These are phyloP conservation scores for Calliphora vicina DNA, from an alignment of 1,140 invertebrate genomes.

Conservation along the genomic window DNA sequence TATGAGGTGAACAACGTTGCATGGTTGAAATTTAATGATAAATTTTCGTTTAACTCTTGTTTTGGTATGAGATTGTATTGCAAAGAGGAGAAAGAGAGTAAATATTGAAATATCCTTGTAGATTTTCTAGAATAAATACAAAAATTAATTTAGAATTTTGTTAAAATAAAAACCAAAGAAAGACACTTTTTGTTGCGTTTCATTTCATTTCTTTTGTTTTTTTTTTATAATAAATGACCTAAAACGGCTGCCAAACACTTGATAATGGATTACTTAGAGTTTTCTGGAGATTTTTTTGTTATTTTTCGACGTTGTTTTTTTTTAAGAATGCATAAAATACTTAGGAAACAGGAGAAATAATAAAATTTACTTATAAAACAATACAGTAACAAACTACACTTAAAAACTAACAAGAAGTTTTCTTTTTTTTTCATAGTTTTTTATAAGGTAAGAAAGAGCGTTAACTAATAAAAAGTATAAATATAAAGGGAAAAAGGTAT, in stretches of 20 bases:
- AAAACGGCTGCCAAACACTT: conserved; percentile 21
- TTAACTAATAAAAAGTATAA: neutral
- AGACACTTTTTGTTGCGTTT: neutral
- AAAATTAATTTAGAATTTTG: conserved; percentile 31
- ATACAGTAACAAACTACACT: conserved; percentile 15
- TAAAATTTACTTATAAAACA: neutral
- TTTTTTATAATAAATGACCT: conserved; percentile 18
- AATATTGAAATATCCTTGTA: neutral
- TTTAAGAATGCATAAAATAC: neutral
- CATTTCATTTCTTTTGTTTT: neutral
- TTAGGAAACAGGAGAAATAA: neutral
- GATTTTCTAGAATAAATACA: neutral
- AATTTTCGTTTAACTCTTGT: too few relatives aligned
- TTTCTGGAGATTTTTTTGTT: neutral
- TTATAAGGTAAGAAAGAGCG: too few relatives aligned
- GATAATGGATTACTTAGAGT: neutral
- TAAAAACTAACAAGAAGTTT: neutral
- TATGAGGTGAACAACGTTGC: neutral
- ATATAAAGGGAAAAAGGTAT: neutral
- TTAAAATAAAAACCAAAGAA: neutral
- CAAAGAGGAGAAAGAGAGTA: conserved; percentile 25
- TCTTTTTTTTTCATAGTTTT: too few relatives aligned
- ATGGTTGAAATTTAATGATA: neutral
- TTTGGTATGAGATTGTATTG: neutral
- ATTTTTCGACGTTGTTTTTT: neutral